Evolutionary conservation across 2,113 vertebrate genomes (phyloP).

Genomic region (Chiloscyllium plagiosum): DNA sequence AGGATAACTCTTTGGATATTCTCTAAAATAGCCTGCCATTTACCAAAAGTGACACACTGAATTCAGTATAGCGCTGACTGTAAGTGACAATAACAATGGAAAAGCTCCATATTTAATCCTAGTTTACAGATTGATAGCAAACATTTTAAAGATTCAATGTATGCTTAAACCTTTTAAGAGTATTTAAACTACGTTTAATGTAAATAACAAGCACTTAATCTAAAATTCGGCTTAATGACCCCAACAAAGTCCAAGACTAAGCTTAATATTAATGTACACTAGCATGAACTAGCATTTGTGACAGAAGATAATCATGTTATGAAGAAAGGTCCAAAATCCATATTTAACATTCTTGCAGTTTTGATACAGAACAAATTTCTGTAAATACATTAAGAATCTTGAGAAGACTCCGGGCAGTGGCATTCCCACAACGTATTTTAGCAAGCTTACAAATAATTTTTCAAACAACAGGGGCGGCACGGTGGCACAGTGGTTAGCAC

Average conservation of each 20-base stretch:
- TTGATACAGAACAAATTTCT: background rate
- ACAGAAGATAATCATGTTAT: background rate
- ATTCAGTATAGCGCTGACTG: background rate
- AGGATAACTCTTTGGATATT: background rate
- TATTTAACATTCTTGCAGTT: background rate
- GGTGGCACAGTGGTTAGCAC: no score
- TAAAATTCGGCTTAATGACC: background rate
- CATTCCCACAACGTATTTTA: no score
- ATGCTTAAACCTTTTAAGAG: conserved; percentile 17
- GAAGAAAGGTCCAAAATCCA: background rate
- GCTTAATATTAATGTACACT: background rate
- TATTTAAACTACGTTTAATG: conserved; percentile 10
- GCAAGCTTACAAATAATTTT: background rate
- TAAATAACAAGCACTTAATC: conserved; percentile 8
- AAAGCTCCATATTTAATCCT: background rate
- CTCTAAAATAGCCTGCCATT: no score
- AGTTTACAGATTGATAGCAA: conserved; percentile 10
- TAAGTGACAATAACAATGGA: background rate
- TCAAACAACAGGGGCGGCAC: no score
- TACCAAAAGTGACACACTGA: no score
- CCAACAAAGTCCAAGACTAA: background rate
- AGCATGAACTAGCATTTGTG: background rate
- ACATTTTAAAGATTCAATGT: background rate
- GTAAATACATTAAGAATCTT: background rate
- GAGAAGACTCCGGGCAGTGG: background rate